Evolutionary conservation across 2,797 vertebrate genomes (phyloP).

Genomic region (Sylvilagus floridanus): DNA sequence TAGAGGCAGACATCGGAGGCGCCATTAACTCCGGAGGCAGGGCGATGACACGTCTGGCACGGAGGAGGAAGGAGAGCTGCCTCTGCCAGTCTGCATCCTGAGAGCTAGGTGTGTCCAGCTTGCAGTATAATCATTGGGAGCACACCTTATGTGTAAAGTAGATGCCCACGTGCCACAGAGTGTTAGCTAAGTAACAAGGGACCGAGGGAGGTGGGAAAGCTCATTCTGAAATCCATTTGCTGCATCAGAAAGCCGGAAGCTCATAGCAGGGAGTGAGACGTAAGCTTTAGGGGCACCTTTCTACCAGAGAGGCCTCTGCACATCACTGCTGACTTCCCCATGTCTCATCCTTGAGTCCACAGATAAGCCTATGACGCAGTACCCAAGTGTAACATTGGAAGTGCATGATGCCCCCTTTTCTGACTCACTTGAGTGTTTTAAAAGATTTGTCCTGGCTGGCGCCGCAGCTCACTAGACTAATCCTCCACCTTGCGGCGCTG

Average conservation of each 20-base stretch:
- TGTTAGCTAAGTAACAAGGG: neutral
- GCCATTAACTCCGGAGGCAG: neutral
- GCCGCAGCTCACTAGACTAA: no score
- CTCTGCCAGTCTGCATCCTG: neutral
- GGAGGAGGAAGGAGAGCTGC: neutral
- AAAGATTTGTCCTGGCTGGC: neutral
- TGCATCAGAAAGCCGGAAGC: neutral
- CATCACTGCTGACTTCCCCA: neutral
- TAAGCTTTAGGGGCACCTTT: neutral
- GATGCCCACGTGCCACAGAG: neutral
- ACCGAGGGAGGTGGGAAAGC: neutral
- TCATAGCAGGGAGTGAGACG: neutral
- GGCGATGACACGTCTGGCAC: no score
- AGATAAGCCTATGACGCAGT: neutral
- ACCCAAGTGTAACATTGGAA: neutral
- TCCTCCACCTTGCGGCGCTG: no score
- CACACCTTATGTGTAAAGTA: neutral
- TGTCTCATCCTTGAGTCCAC: neutral
- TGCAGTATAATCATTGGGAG: neutral
- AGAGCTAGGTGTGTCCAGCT: neutral
- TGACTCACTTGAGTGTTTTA: neutral
- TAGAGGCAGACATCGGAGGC: accelerated
- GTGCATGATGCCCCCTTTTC: neutral
- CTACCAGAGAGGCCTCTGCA: neutral
- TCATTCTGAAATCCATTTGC: neutral